Conservation (phyloP, 2,797 vertebrate species). For the Falco rusticolus region DNA sequence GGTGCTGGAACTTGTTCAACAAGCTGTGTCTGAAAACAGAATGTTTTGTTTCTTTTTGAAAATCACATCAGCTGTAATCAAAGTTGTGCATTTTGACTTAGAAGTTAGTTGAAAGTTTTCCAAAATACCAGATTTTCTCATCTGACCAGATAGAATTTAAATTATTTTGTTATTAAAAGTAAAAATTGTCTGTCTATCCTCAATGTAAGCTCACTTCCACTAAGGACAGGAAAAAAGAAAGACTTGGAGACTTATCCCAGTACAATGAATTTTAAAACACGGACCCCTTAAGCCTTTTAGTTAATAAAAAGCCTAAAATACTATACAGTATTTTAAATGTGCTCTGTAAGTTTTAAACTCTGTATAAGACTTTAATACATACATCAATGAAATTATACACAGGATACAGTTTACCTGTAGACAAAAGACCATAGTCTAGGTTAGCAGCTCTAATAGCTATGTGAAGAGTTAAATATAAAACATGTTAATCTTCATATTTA, state of each 20-base stretch:
- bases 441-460: background rate
- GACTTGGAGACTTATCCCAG: background rate
- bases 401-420: background rate
- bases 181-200: background rate
- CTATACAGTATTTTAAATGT: background rate
- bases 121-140: background rate
- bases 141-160: background rate
- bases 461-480: background rate
- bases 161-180: background rate
- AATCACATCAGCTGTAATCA: background rate
- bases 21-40: background rate
- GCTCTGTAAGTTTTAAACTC: background rate
- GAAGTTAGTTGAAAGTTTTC: constrained; percentile 12
- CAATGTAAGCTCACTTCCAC: background rate
- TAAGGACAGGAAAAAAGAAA: background rate
- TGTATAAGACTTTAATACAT: background rate
- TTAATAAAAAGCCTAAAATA: no score
- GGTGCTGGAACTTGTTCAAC: background rate
- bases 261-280: background rate
- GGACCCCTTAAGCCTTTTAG: background rate
- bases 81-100: background rate
- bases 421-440: background rate
- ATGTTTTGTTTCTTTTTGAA: background rate
- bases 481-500: background rate
- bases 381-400: background rate